phyloP scores from a whole-genome alignment of 2,113 vertebrate genomes.

The Ptychochromis oligacanthus region DNA sequence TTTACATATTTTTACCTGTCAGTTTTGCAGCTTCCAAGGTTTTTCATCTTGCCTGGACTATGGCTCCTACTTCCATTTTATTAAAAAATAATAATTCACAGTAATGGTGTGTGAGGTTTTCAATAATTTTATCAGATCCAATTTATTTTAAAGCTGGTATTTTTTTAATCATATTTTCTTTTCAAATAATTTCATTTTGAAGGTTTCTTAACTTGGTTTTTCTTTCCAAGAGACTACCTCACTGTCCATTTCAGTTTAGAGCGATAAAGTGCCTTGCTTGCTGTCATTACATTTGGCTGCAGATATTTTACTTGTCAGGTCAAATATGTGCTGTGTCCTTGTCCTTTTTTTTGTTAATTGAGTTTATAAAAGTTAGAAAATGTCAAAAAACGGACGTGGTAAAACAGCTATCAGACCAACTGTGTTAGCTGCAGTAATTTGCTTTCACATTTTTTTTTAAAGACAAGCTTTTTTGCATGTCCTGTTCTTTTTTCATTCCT shows the following conservation, averaged over 20 bases:
- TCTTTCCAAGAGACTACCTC: neutral
- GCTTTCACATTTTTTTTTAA: neutral
- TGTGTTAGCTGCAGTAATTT: neutral
- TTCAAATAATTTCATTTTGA: neutral
- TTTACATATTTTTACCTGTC: neutral
- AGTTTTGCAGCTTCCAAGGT: neutral
- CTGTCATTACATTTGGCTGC: neutral
- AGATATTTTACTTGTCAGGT: neutral
- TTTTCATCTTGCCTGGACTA: neutral
- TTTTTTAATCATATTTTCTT: neutral
- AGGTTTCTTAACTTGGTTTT: neutral
- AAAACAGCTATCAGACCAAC: neutral
- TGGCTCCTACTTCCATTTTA: neutral
- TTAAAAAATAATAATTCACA: rapidly evolving
- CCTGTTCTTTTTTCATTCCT: neutral
- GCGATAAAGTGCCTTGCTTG: neutral
- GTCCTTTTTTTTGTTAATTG: neutral
- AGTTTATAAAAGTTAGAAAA: neutral
- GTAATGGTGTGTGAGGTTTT: neutral
- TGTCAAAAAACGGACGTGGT: neutral
- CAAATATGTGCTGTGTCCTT: neutral
- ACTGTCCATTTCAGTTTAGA: neutral
- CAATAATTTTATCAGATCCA: neutral
- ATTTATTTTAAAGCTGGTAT: neutral
- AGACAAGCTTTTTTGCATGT: neutral